Percentiles rank a stretch among this genome's conserved stretches.
Evolutionary conservation across 2,888 invertebrate species (phyloP).

Genomic region (Scelioninae gen. 2): DNA sequence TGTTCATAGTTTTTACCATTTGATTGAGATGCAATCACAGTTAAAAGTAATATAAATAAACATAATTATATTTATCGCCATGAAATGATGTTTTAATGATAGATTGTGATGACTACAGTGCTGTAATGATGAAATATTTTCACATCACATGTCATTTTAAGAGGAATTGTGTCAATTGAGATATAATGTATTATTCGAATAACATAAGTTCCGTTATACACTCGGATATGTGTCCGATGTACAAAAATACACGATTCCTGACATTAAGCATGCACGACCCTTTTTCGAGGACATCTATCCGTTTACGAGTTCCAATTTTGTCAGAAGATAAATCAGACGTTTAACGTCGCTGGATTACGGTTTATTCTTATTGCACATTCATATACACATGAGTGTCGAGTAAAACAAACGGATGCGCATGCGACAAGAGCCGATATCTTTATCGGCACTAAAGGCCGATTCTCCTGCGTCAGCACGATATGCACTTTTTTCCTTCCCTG

Average conservation of each 20-base stretch:
- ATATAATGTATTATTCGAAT: too few species aligned
- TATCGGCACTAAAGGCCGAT: conserved; percentile 61
- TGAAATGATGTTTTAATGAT: too few species aligned
- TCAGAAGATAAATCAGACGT: conserved; percentile 60
- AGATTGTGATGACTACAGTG: too few species aligned
- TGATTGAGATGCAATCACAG: too few species aligned
- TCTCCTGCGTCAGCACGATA: conserved; percentile 31
- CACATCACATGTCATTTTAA: too few species aligned
- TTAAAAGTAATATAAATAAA: too few species aligned
- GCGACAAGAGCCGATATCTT: conserved; percentile 59
- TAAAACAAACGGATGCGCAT: conserved; percentile 53
- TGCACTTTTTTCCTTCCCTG: conserved; percentile 27
- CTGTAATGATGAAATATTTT: background rate
- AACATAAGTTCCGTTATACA: too few species aligned
- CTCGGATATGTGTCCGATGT: too few species aligned
- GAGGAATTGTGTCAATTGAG: too few species aligned
- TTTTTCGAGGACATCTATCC: conserved; percentile 36
- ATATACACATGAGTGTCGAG: conserved; percentile 39
- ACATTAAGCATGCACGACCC: conserved; percentile 1
- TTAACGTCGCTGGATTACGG: conserved; percentile 62
- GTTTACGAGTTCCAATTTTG: conserved; percentile 62
- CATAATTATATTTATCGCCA: too few species aligned
- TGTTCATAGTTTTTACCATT: too few species aligned
- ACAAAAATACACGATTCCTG: too few species aligned
- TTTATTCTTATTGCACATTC: conserved; percentile 62